Conservation (phyloP, 1,140 invertebrate species). For the Nymphalis io region DNA sequence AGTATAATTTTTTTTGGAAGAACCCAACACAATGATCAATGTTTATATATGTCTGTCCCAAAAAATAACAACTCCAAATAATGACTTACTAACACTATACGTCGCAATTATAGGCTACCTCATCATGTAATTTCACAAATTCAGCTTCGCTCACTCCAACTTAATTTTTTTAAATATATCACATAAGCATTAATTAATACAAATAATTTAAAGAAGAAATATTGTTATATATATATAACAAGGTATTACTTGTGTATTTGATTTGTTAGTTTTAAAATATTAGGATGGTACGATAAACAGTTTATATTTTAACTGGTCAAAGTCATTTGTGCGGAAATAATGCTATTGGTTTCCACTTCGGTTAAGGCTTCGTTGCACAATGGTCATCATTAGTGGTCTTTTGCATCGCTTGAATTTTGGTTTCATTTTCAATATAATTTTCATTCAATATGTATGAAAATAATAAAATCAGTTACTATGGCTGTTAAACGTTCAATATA, state of each 20-base stretch:
- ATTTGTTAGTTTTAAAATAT: not conserved
- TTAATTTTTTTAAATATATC: too few species aligned
- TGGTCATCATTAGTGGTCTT: conserved; percentile 9
- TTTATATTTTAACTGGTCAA: not conserved
- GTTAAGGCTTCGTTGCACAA: not conserved
- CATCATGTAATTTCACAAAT: too few species aligned
- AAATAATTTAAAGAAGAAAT: too few species aligned
- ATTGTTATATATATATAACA: too few species aligned
- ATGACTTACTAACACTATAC: too few species aligned
- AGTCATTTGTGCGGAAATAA: conserved; percentile 1
- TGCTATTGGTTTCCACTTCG: conserved; percentile 6
- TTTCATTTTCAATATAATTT: conserved; percentile 10
- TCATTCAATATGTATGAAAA: conserved; percentile 2
- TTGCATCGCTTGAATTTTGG: conserved; percentile 8
- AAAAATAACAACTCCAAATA: too few species aligned
- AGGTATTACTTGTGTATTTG: not conserved
- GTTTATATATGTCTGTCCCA: too few species aligned
- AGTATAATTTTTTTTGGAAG: too few species aligned
- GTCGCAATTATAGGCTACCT: too few species aligned
- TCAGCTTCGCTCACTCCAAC: too few species aligned
- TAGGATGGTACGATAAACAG: not conserved
- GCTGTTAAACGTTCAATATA: not conserved
- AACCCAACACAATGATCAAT: too few species aligned
- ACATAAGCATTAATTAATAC: too few species aligned
- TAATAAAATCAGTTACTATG: not conserved